A percentile compares a stretch with the other conserved stretches of the same genome.
These are phyloP conservation scores for Aphelenchoides bicaudatus DNA, from an alignment of 2,888 invertebrate genomes.

Conservation along the genomic window DNA sequence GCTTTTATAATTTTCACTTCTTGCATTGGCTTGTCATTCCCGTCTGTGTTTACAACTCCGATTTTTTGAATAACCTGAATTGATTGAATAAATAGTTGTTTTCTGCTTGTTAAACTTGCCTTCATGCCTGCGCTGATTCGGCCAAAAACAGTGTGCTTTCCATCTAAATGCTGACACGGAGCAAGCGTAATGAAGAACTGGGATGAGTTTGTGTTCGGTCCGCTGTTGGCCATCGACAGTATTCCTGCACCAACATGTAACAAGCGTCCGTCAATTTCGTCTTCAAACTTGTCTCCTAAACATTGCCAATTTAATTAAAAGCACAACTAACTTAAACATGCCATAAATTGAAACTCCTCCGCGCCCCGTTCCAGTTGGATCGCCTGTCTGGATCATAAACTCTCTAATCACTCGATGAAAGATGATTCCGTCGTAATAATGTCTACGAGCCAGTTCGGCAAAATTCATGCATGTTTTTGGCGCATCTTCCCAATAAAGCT, in stretches of 20 bases:
- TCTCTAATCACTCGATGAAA: conserved; percentile 88
- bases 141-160: conserved; percentile 92
- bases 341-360: conserved; percentile 97
- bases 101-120: conserved; percentile 29
- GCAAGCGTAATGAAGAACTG: conserved; percentile 96
- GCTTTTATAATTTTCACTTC: conserved; percentile 68
- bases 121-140: conserved; percentile 57
- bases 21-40: conserved; percentile 83
- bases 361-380: conserved; percentile 89
- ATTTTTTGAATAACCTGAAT: conserved; percentile 33
- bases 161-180: conserved; percentile 95
- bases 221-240: conserved; percentile 83
- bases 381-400: conserved; percentile 72
- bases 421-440: conserved; percentile 90
- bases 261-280: conserved; percentile 87
- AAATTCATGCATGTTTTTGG: conserved; percentile 96
- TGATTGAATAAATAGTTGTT: too few relatives aligned
- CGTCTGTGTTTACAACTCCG: conserved; percentile 84
- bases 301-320: neutral
- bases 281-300: conserved; percentile 75
- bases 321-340: conserved; percentile 48
- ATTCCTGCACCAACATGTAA: conserved; percentile 76
- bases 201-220: conserved; percentile 87
- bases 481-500: conserved; percentile 97
- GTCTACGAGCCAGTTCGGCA: conserved; percentile 83